These are phyloP conservation scores for Ptilodon capucinus DNA, from an alignment of 2,888 invertebrate species.

Conservation along the genomic window DNA sequence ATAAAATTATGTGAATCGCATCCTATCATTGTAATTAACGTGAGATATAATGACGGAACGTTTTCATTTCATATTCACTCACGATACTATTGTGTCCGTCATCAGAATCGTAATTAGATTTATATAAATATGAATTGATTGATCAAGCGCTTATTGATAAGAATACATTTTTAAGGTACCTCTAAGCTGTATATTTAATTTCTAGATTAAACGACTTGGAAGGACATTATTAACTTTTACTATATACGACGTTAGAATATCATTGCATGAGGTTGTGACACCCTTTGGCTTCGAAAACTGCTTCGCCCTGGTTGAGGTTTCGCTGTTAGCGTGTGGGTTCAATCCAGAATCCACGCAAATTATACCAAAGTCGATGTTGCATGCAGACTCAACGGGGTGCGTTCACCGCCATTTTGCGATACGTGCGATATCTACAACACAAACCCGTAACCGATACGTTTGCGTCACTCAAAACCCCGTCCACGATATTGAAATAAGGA, in stretches of 20 bases:
- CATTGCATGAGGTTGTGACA: conserved; percentile 49
- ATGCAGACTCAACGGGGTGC: conserved; percentile 28
- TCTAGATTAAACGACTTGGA: conserved; percentile 61
- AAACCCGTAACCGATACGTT: conserved; percentile 14
- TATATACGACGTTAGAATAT: conserved; percentile 42
- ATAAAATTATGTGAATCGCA: conserved; percentile 54
- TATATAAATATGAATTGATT: conserved; percentile 34
- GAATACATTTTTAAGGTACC: conserved; percentile 41
- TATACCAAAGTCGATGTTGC: conserved; percentile 13
- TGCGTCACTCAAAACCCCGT: conserved; percentile 19
- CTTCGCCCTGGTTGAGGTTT: conserved; percentile 55
- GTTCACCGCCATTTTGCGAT: conserved; percentile 12
- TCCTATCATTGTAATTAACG: conserved; percentile 54
- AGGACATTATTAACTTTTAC: conserved; percentile 42
- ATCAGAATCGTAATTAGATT: conserved; percentile 31
- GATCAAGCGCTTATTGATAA: conserved; percentile 43
- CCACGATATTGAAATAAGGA: conserved; percentile 11
- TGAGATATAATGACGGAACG: conserved; percentile 49
- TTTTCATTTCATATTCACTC: conserved; percentile 48
- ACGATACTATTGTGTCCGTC: conserved; percentile 23
- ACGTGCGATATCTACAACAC: neutral
- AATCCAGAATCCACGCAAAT: conserved; percentile 38
- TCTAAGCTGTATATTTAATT: conserved; percentile 52
- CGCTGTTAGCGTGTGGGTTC: conserved; percentile 39
- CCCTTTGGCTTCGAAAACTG: conserved; percentile 41